phyloP scores from a whole-genome alignment of 92 coral and sea anemone genomes.

The Nematostella vectensis region DNA sequence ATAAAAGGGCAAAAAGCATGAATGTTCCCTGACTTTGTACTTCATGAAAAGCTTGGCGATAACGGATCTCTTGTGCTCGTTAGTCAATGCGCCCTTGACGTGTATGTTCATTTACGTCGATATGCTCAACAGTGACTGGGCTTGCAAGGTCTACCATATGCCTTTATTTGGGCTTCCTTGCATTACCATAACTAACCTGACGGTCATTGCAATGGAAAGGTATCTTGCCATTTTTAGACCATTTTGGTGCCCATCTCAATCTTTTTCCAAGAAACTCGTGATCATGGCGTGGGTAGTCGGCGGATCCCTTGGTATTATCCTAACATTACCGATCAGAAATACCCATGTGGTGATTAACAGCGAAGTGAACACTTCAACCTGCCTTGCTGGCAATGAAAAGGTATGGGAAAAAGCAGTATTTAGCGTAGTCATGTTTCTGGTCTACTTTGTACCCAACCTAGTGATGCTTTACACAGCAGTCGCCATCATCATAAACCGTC shows the following conservation, averaged over 20 bases:
- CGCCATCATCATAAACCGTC: neutral
- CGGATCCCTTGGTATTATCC: neutral
- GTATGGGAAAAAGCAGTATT: constrained; percentile 2
- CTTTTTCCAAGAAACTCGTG: neutral
- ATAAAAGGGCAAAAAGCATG: neutral
- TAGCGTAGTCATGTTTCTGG: neutral
- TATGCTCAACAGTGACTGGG: neutral
- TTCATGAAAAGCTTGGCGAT: constrained; percentile 9
- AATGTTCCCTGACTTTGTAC: constrained; percentile 9
- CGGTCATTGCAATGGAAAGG: constrained; percentile 9
- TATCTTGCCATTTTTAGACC: constrained; percentile 8
- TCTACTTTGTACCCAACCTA: neutral
- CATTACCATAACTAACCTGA: constrained; percentile 4
- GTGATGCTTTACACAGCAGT: constrained; percentile 2
- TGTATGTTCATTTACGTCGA: constrained; percentile 3
- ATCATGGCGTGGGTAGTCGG: constrained; percentile 10
- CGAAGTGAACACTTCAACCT: neutral
- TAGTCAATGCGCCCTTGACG: constrained; percentile 1
- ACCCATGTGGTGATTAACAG: neutral
- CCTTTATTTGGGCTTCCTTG: constrained; percentile 5
- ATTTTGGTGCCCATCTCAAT: neutral
- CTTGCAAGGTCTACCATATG: neutral
- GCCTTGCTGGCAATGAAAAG: neutral
- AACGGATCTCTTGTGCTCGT: neutral
- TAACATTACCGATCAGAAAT: neutral